These are phyloP conservation scores for Elaeidobius kamerunicus DNA, from an alignment of 2,888 invertebrate genomes.

Conservation along the genomic window DNA sequence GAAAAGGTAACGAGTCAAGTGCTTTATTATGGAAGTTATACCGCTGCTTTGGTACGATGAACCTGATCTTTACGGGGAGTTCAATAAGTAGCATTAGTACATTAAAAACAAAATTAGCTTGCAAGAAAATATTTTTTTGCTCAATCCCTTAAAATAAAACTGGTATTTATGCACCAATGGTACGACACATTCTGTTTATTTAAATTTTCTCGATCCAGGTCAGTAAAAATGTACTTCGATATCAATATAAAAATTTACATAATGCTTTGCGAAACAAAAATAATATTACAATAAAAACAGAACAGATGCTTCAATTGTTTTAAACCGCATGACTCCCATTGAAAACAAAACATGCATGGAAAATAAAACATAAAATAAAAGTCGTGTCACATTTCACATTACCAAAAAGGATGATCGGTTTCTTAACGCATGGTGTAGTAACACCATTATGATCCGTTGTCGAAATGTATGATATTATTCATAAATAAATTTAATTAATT, in stretches of 20 bases:
- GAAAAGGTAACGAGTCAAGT: constrained; percentile 21
- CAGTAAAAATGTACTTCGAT: constrained; percentile 13
- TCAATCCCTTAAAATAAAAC: no score
- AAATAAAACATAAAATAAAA: constrained; percentile 12
- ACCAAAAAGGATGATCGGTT: constrained; percentile 8
- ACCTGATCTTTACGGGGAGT: no score
- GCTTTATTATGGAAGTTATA: constrained; percentile 8
- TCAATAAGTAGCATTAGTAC: no score
- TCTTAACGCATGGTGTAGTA: constrained; percentile 4
- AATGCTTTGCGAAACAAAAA: constrained; percentile 20
- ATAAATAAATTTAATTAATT: neutral
- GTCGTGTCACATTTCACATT: constrained; percentile 7
- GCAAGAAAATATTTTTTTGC: no score
- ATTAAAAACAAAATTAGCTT: no score
- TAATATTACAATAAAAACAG: constrained; percentile 18
- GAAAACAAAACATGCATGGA: constrained; percentile 15
- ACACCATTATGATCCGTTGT: constrained; percentile 2
- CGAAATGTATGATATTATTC: neutral
- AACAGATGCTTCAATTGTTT: constrained; percentile 28
- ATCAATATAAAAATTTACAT: constrained; percentile 25
- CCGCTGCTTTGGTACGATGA: neutral
- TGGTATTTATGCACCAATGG: no score
- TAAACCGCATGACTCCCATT: constrained; percentile 24
- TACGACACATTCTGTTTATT: neutral
- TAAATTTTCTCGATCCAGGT: constrained; percentile 8